Evolutionary conservation across 2,888 invertebrate genomes (phyloP), one percentile per base, ranked within the genome.

Genomic region (Amblyteles armatorius): DNA sequence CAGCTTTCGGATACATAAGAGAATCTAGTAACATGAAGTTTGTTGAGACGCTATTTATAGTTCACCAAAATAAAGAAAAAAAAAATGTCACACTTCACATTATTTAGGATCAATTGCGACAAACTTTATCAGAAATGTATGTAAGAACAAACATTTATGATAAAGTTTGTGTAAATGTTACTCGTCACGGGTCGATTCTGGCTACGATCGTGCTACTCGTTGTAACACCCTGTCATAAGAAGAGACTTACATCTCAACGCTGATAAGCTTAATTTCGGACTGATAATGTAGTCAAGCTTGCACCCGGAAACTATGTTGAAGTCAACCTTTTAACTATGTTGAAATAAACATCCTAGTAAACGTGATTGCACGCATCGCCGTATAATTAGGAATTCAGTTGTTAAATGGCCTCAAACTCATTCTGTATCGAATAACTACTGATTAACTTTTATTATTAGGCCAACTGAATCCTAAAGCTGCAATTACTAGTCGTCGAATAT

Each of bases 401-500:
- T 52, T 52, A 19, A 16, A 19, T 16, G 11, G 50, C 4, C 11
- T 52, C n/a, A 52, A n/a, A 19, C 1, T 16, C 65, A 40, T 40
- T 69, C 36, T 11, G 40, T 55, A 50, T 33, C 80, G 79, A 76
- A 77, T 83, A 72, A 82, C 83, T 72, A 80, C 63, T 72, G 72
- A 77, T 57, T 73, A 78, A 83, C 52, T 68, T 76, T 77, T 65
- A 55, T 52, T 82, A 60, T 57, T 71, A 67, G 50, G 50, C 79
- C 79, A 79, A 60, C 40, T 48, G 71, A 57, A 48, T 82, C 79
- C 76, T 16, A 63, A 48, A 79, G 82, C 79, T 48, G 72, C 52
- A 82, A 76, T 85, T 85, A 85, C 76, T 73, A 67, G 77, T 73
- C 73, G 16, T 52, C 63, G 26, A 52, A n/a, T 13, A 19, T 33